Base-by-base conservation (phyloP, 2,113 vertebrate genomes). In the Scartelaos histophorus region DNA sequence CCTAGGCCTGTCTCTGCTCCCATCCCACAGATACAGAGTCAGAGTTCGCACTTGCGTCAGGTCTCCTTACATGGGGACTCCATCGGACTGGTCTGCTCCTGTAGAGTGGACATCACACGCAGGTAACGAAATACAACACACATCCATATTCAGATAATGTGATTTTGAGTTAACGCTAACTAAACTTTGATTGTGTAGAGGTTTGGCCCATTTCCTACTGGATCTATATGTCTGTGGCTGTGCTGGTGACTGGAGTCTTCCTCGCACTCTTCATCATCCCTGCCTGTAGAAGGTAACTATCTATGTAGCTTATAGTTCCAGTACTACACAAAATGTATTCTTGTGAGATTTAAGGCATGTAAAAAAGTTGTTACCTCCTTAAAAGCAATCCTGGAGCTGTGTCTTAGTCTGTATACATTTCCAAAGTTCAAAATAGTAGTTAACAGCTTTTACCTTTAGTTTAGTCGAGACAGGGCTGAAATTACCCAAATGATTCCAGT, bases 11-110 rank as follows among this genome's bases (percentile, higher is more conserved):
- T 79, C 24, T 12, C 82, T 94, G 54, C 0, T 0, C 13, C 75
- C 89, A 0, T 82, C 73, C 25, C 85, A 88, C 57, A 0, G 0
- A 0, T 91, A 93, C 84, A 56, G 43, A 62, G 92, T 87, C 60
- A 80, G 67, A 70, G 86, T 93, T 22, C 78, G 92, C 78, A 71
- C 90, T 19, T 9, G 3, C 9, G 5, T 64, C 0, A 12, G 88
- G 66, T 47, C 0, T 6, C 9, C 35, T 0, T 92, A 70, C 1
- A 0, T 3, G 6, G 89, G 91, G 29, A 56, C 10, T 43, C 91
- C 92, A 0, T 94, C 93, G 3, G 72, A 91, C 10, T 94, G 92
- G 93, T 85, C 89, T 0, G 2, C 80, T 7, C 78, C 89, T 5
- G 75, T 46, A 29, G 43, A 65, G 0, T 94, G 91, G 91, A 92